Conservation (phyloP, 2,888 invertebrate genomes). For the Mechanitis mazaeus region DNA sequence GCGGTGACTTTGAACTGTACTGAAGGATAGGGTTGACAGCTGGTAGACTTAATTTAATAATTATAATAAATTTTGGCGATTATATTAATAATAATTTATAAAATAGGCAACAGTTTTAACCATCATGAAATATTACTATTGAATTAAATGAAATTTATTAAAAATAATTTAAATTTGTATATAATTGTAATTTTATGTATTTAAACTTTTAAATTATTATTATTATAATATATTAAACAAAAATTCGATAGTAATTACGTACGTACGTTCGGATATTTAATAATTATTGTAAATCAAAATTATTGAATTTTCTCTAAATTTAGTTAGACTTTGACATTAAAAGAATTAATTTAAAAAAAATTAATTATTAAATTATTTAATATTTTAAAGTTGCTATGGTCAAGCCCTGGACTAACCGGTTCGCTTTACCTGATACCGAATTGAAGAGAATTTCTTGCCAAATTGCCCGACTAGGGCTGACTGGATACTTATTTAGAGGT, state of each 20-base stretch:
- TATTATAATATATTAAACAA: too few species aligned
- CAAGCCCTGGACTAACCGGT: conserved; percentile 25
- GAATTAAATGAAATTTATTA: too few species aligned
- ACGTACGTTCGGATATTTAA: too few species aligned
- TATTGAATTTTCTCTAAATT: too few species aligned
- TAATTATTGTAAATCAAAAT: too few species aligned
- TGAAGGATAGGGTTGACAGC: conserved; percentile 31
- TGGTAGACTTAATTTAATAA: conserved; percentile 8
- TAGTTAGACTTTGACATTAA: too few species aligned
- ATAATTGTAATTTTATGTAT: too few species aligned
- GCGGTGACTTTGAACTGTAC: conserved; percentile 38
- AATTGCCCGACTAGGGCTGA: conserved; percentile 52
- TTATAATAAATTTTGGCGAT: conserved; percentile 7
- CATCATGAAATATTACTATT: too few species aligned
- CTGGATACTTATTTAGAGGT: conserved; percentile 58
- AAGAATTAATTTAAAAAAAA: too few species aligned
- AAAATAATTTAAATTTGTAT: too few species aligned
- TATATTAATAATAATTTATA: neutral
- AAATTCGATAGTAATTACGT: too few species aligned
- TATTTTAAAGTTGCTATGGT: neutral
- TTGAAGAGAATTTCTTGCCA: conserved; percentile 51
- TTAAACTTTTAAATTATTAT: too few species aligned
- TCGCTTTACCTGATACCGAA: conserved; percentile 17
- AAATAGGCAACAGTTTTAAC: neutral
- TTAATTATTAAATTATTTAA: neutral